Evolutionary conservation across 2,888 invertebrate genomes (phyloP).

Genomic region (Boloria selene): DNA sequence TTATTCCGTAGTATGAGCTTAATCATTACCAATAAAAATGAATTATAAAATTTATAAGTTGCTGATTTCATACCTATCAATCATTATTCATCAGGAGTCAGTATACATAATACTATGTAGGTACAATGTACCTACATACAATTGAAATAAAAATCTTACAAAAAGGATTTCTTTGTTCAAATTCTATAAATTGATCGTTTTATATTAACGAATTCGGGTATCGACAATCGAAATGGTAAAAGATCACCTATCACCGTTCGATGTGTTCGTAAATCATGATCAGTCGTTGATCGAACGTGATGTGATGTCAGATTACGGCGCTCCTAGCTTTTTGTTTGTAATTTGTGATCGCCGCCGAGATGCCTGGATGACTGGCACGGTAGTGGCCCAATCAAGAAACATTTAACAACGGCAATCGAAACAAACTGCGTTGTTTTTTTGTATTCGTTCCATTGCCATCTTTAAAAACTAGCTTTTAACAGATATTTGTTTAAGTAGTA

Average conservation of each 20-base stretch:
- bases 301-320: constrained; percentile 77
- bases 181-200: constrained; percentile 36
- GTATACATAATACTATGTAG: constrained; percentile 15
- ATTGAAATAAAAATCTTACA: constrained; percentile 27
- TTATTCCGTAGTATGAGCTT: no score
- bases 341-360: constrained; percentile 73
- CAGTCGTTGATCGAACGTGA: constrained; percentile 75
- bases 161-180: constrained; percentile 33
- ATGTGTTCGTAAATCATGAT: constrained; percentile 79
- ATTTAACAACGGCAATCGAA: constrained; percentile 39
- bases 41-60: neutral
- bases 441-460: constrained; percentile 2
- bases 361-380: constrained; percentile 71
- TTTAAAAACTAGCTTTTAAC: neutral
- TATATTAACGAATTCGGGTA: constrained; percentile 43
- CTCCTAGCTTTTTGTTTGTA: constrained; percentile 78
- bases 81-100: constrained; percentile 11
- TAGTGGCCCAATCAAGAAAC: constrained; percentile 45
- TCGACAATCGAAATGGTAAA: constrained; percentile 71
- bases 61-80: constrained; percentile 2
- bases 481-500: no score
- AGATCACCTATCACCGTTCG: constrained; percentile 75
- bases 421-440: constrained; percentile 24
- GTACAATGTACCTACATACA: constrained; percentile 9
- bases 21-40: no score